phyloP scores from a whole-genome alignment of 2,888 invertebrate species.

The Caenorhabditis drosophilae region DNA sequence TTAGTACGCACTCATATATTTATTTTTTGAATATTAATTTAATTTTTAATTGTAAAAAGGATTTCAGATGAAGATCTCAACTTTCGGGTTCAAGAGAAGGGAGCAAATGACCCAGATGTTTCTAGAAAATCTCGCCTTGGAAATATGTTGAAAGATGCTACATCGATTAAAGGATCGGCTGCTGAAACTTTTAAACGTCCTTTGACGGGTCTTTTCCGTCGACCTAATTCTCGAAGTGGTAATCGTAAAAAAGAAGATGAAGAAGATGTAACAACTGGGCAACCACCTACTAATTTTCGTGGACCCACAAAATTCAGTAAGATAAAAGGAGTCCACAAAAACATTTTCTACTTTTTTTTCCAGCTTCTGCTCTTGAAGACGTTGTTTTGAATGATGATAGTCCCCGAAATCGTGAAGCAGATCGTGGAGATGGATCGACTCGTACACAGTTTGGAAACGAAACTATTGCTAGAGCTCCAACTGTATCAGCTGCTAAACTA shows the following conservation, averaged over 20 bases:
- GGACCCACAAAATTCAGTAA: conserved; percentile 19
- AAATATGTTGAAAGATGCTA: conserved; percentile 11
- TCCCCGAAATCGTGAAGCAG: not conserved
- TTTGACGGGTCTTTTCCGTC: conserved; percentile 55
- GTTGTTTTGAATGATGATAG: conserved; percentile 18
- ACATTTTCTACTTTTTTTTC: not conserved
- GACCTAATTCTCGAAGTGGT: conserved; percentile 42
- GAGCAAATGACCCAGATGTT: conserved; percentile 25
- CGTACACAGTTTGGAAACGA: conserved; percentile 6
- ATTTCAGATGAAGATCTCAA: conserved; percentile 45
- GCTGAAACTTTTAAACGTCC: conserved; percentile 59
- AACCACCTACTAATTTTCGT: conserved; percentile 25
- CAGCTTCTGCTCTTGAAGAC: conserved; percentile 28
- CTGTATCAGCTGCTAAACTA: conserved; percentile 5
- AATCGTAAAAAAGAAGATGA: conserved; percentile 31
- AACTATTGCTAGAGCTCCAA: conserved; percentile 22
- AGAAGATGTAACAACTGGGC: conserved; percentile 10
- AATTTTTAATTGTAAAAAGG: not conserved
- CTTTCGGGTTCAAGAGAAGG: conserved; percentile 49
- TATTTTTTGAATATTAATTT: conserved; percentile 5
- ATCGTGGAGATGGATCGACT: not conserved
- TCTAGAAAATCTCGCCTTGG: conserved; percentile 33
- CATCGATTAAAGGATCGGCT: conserved; percentile 12
- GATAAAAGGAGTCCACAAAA: not conserved
- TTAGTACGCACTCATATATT: too few relatives aligned